phyloP scores from a whole-genome alignment of 2,113 vertebrate species.

The Scartelaos histophorus region DNA sequence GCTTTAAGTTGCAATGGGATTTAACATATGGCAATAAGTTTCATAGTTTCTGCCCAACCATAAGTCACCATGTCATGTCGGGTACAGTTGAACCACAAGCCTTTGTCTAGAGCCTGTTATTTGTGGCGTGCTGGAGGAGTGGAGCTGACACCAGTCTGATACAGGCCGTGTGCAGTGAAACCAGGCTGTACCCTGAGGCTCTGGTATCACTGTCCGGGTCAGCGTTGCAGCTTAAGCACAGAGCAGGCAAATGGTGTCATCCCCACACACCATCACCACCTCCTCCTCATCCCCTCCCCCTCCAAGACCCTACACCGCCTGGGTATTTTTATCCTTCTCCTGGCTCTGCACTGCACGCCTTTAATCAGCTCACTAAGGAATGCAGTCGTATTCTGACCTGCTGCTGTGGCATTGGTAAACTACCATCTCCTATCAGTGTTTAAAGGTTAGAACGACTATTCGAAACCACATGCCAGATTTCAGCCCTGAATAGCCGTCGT shows the following conservation, averaged over 20 bases:
- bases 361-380: constrained; percentile 60
- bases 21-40: neutral
- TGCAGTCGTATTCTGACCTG: constrained; percentile 44
- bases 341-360: constrained; percentile 47
- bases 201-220: constrained; percentile 51
- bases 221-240: constrained; percentile 48
- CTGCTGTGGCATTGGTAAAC: constrained; percentile 35
- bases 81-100: neutral
- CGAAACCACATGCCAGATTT: neutral
- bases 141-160: constrained; percentile 7
- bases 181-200: constrained; percentile 29
- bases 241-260: constrained; percentile 59
- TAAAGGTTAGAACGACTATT: neutral
- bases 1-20: neutral
- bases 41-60: neutral
- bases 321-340: constrained; percentile 69
- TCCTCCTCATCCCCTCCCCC: constrained; percentile 38
- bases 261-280: constrained; percentile 42
- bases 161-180: constrained; percentile 6
- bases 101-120: neutral
- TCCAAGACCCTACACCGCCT: constrained; percentile 33
- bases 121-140: neutral
- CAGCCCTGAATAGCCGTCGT: neutral
- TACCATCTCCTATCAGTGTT: constrained; percentile 15
- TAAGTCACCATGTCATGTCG: neutral